A percentile compares a stretch with the other conserved stretches of the same genome.
These are phyloP conservation scores for Sylvia atricapilla DNA, from an alignment of 2,113 vertebrate genomes.

Conservation along the genomic window DNA sequence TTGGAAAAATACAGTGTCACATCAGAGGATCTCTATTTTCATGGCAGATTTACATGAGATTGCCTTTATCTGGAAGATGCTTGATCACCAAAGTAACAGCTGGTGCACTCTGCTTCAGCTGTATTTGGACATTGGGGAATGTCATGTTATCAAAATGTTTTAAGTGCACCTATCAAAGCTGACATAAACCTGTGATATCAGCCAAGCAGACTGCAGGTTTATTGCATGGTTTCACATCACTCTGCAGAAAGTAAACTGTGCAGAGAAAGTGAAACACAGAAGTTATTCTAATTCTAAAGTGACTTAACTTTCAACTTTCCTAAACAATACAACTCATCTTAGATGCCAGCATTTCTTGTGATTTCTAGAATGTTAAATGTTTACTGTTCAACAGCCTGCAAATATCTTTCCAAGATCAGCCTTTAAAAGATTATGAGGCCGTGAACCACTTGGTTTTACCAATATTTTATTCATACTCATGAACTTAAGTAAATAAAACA, in stretches of 20 bases:
- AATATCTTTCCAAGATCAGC: conserved; percentile 31
- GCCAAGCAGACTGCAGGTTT: background rate
- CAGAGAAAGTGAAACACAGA: background rate
- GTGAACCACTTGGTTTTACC: conserved; percentile 29
- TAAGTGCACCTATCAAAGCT: conserved; percentile 45
- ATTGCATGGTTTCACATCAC: conserved; percentile 11
- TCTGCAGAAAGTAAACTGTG: background rate
- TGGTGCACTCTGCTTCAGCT: conserved; percentile 43
- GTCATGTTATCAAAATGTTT: conserved; percentile 48
- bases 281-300: background rate
- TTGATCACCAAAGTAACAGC: conserved; percentile 60
- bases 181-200: conserved; percentile 5
- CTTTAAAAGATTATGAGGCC: conserved; percentile 49
- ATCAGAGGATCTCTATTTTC: conserved; percentile 42
- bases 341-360: background rate
- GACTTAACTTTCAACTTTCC: background rate
- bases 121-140: conserved; percentile 49
- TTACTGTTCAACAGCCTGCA: conserved; percentile 19
- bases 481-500: conserved; percentile 40
- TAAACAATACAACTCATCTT: background rate
- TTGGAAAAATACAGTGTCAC: conserved; percentile 10
- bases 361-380: background rate
- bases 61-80: conserved; percentile 43
- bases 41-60: conserved; percentile 57
- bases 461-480: background rate